Base-by-base conservation (phyloP, 2,797 vertebrate species). In the Poecilia gillii region DNA sequence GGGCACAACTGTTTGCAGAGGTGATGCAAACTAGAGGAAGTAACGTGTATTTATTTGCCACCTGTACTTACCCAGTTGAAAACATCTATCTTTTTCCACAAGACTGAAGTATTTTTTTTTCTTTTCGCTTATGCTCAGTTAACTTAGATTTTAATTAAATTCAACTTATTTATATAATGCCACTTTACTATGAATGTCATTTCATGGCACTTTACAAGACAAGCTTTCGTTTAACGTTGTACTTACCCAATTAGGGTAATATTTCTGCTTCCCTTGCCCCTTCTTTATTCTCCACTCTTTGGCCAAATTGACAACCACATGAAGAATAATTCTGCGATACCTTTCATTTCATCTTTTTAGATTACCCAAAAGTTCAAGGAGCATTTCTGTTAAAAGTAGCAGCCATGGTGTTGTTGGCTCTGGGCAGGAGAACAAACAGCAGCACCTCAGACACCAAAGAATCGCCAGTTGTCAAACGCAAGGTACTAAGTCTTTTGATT, bases 341-440 rank as follows among this genome's bases (percentile, higher is more conserved):
- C n/a, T 82, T 23, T 55, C 87, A 51, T 71, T 66, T 62, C 28
- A 68, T 49, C 68, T 78, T 75, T 53, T 78, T 77, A 92, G 90
- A 73, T 85, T 75, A 64, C 74, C 75, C 46, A 59, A 28, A 88
- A 71, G 20, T 81, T 70, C n/a, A 74, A 74, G 82, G 76, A 81
- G 80, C 73, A 45, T 88, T 74, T 81, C 66, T 71, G 1, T 80
- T 85, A 47, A 87, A 87, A 62, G 87, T 87, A 72, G 95, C 95
- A 96, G 97, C 96, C 96, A 99, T 99, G 99, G 99, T 99, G 95
- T 96, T 99, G 95, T 96, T 99, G 96, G 99, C 99, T 94, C 85
- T 99, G 93, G 98, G 99, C 85, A 96, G 99, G 93, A 96, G 99
- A 94, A 90, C 99, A 91, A 98, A 96, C 95, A 97, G 98, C 95